A percentile compares a stretch with the other conserved stretches of the same genome.
Evolutionary conservation across 2,888 invertebrate genomes (phyloP).

Genomic region (Cephalotes varians): DNA sequence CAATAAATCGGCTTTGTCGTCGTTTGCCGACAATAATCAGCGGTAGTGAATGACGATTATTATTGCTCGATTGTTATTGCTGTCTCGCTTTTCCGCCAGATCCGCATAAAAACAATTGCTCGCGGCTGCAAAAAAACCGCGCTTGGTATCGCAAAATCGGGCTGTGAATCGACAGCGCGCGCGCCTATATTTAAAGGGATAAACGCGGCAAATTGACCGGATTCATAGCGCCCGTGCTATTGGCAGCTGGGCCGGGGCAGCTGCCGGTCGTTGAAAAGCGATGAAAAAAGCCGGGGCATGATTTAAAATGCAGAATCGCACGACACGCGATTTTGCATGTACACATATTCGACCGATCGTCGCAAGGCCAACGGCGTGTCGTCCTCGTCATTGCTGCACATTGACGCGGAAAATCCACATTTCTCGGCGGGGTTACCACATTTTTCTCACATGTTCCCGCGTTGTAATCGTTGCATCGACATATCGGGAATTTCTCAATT

Average conservation of each 20-base stretch:
- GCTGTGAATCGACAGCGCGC: constrained; percentile 18
- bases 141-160: not conserved
- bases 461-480: not conserved
- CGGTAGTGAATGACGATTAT: not conserved
- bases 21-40: not conserved
- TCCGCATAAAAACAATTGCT: constrained; percentile 22
- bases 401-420: not conserved
- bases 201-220: constrained; percentile 40
- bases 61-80: not conserved
- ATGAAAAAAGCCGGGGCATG: constrained; percentile 18
- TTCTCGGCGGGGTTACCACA: not conserved
- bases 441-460: constrained; percentile 12
- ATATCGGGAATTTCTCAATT: constrained; percentile 8
- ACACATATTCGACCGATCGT: not conserved
- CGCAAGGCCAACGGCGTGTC: constrained; percentile 6
- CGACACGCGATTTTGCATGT: constrained; percentile 9
- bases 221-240: constrained; percentile 38
- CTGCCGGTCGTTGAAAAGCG: constrained; percentile 38
- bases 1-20: not conserved
- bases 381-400: not conserved
- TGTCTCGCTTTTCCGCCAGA: not conserved
- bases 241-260: constrained; percentile 21
- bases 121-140: not conserved
- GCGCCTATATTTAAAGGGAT: constrained; percentile 45
- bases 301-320: constrained; percentile 44